A percentile compares a stretch with the other conserved stretches of the same genome.
phyloP scores from a whole-genome alignment of 2,888 invertebrate species.

The Drosophila mettleri region DNA sequence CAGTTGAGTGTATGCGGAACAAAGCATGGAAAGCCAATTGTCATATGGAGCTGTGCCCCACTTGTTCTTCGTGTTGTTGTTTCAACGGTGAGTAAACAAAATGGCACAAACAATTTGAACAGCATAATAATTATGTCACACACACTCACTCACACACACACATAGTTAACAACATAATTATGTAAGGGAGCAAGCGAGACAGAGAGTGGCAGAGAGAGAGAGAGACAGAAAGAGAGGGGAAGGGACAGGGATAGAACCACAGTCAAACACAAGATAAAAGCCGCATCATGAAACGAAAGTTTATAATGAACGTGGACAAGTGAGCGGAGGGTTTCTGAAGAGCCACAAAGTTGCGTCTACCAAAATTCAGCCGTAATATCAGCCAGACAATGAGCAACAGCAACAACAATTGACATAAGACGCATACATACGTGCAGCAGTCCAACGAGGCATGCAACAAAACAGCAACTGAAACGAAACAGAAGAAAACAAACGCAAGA shows the following conservation, averaged over 20 bases:
- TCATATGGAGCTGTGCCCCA: slow-evolving; percentile 27
- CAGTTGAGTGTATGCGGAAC: slow-evolving; percentile 41
- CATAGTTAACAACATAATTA: slow-evolving; percentile 44
- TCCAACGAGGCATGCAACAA: slow-evolving; percentile 23
- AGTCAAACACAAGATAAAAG: slow-evolving; percentile 22
- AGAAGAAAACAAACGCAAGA: slow-evolving; percentile 4
- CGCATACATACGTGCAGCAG: slow-evolving; percentile 29
- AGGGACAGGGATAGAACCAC: slow-evolving; percentile 29
- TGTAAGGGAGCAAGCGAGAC: slow-evolving; percentile 34
- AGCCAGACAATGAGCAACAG: slow-evolving; percentile 23
- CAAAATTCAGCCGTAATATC: slow-evolving; percentile 15
- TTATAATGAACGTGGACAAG: slow-evolving; percentile 9
- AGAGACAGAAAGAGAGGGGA: slow-evolving; percentile 17
- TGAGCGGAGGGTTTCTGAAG: slow-evolving; percentile 4
- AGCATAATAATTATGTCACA: slow-evolving; percentile 62
- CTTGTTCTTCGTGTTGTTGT: slow-evolving; percentile 21
- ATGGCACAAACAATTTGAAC: slow-evolving; percentile 61
- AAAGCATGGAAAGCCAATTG: slow-evolving; percentile 51
- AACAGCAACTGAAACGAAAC: slow-evolving; percentile 18
- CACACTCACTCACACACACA: slow-evolving; percentile 1
- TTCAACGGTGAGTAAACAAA: slow-evolving; percentile 54
- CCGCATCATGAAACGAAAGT: slow-evolving; percentile 23
- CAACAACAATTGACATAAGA: slow-evolving; percentile 38
- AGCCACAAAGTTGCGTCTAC: slow-evolving; percentile 11
- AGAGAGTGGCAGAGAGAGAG: slow-evolving; percentile 4